phyloP scores from a whole-genome alignment of 2,113 vertebrate genomes.

The Pica pica region DNA sequence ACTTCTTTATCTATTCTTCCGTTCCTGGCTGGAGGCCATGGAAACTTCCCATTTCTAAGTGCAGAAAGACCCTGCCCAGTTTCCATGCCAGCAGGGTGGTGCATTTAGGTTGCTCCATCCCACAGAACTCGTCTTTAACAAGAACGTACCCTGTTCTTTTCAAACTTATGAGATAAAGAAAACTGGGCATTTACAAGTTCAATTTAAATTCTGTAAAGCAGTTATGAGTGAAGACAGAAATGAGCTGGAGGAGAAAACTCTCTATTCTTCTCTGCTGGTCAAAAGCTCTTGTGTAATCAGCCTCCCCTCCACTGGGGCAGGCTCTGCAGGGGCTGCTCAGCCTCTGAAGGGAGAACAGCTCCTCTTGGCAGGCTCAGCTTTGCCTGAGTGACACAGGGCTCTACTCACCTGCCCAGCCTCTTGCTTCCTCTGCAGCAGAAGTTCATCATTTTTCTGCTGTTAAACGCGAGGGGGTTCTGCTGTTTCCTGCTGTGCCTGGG shows the following conservation, averaged over 20 bases:
- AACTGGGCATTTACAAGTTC: background rate
- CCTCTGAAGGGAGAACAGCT: background rate
- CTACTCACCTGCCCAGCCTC: background rate
- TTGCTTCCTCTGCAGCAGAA: background rate
- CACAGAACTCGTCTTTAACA: background rate
- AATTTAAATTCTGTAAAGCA: background rate
- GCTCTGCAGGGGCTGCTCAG: background rate
- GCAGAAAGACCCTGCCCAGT: background rate
- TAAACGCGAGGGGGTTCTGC: background rate
- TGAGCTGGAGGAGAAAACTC: background rate
- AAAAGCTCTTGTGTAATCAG: accelerated
- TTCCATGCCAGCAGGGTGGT: background rate
- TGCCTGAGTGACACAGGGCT: background rate
- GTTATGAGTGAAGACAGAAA: background rate
- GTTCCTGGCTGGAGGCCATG: background rate
- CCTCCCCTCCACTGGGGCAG: background rate
- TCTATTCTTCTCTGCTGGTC: background rate
- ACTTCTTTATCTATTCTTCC: background rate
- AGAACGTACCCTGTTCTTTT: background rate
- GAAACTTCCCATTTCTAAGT: background rate
- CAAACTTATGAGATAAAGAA: background rate
- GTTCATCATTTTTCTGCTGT: background rate
- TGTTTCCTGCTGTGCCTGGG: background rate
- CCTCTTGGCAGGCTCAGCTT: background rate
- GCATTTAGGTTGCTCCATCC: background rate